Base-by-base conservation (phyloP, 23 tunicate species). In the Diplosoma virens region DNA sequence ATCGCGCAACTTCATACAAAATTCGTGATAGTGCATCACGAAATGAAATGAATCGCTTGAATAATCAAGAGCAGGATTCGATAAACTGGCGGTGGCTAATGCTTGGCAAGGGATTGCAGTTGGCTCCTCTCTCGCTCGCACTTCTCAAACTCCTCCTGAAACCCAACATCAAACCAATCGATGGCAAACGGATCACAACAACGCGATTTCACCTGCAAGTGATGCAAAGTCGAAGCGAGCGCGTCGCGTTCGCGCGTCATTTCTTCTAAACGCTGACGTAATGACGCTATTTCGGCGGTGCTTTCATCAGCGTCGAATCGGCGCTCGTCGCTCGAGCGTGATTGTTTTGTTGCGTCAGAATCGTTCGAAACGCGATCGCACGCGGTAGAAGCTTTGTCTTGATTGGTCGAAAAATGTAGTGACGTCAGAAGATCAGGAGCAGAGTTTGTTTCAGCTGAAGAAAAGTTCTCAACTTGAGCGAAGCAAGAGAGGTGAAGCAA, bases 201-300 rank as follows among this genome's bases (percentile, higher is more conserved):
- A n/a, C n/a, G n/a, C n/a, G n/a, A n/a, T n/a, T n/a, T n/a, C n/a
- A 79, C 88, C 78, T 85, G 84, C 84, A 85, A 41, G 21, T 25
- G 35, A 3, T 59, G 32, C 2, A 85, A 63, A 6, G 90, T 79
- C 17, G 75, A 27, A 20, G 37, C 63, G 25, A 85, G 61, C 1
- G 84, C 36, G 30, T 85, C 84, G 25, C 90, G 55, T 58, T 85
- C 83, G 17, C 25, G 50, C 33, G 66, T 66, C 72, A 78, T 58
- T 37, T 69, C 83, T 24, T 47, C 30, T 72, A 85, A 60, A 29
- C 46, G 29, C 30, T 55, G n/a, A 22, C 37, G 26, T 30, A 85
- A 30, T 30, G 78, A 47, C 59, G 78, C 17, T 9, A 72, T 61
- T 3, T 72, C 61, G 3, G 60, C 18, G 9, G 6, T 26, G 35